Base-by-base conservation (phyloP, 2,888 invertebrate genomes). In the Drosophila kanekoi region DNA sequence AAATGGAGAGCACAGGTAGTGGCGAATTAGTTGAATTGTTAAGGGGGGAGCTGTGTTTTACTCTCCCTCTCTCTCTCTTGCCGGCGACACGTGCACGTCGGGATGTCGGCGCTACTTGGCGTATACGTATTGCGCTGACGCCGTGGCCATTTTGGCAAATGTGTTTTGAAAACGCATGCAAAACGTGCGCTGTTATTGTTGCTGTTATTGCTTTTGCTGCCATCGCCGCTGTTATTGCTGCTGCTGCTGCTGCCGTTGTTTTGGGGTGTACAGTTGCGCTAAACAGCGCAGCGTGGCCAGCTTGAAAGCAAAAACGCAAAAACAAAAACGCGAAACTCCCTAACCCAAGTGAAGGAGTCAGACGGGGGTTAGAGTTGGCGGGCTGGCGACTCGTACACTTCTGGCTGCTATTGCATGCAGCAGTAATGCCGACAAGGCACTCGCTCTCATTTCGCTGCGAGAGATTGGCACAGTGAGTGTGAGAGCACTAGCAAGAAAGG, bases 111-210 rank as follows among this genome's bases (percentile, higher is more conserved):
- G 48, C 72, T 63, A 82, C 81, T 69, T 83, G 77, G 75, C 83
- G 85, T 84, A 85, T 84, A 85, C 85, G 72, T 85, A 83, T 81
- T 85, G 82, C 78, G 83, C 85, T 79, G 85, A 85, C 85, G 79
- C 85, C 75, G 83, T 83, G 56, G 83, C 81, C 82, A 80, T 82
- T 82, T 80, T 80, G 72, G 33, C 66, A 73, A 82, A 82, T 80
- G 61, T 79, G 69, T 73, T 81, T 67, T 66, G 71, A 66, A 81
- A 84, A 84, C 82, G 80, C 84, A 84, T 80, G 79, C 81, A 76
- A 66, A 73, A 62, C 58, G 38, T 18, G 40, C 57, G 20, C 48
- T 67, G 49, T 65, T 70, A 56, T 41, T 72, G 37, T 51, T 68
- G 45, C 61, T 65, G 53, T 40, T 70, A 49, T 32, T 66, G 43